These are phyloP conservation scores for Pimephales promelas DNA, from an alignment of 2,113 vertebrate species.

Conservation along the genomic window DNA sequence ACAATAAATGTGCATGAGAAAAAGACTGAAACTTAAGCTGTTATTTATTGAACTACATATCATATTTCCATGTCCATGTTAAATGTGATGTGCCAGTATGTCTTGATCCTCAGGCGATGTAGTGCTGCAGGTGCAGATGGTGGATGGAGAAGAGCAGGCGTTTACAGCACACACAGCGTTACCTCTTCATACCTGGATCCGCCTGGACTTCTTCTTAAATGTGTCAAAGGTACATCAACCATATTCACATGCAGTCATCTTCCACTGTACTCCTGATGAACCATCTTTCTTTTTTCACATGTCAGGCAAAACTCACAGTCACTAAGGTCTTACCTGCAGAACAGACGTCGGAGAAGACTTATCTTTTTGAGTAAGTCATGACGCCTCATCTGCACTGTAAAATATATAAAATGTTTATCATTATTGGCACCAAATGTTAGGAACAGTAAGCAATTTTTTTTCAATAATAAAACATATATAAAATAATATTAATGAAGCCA, in stretches of 20 bases:
- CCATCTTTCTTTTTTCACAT: constrained; percentile 18
- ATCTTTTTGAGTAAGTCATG: constrained; percentile 48
- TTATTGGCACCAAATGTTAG: no score
- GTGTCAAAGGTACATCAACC: constrained; percentile 76
- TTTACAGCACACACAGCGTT: constrained; percentile 75
- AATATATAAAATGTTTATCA: no score
- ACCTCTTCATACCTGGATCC: constrained; percentile 84
- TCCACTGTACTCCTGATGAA: neutral
- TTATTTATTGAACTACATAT: constrained; percentile 18
- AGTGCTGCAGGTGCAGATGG: constrained; percentile 84
- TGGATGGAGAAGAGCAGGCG: constrained; percentile 80
- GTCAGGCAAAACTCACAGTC: constrained; percentile 57
- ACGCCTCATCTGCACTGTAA: neutral
- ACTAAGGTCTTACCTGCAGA: neutral
- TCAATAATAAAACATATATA: neutral
- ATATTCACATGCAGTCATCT: neutral
- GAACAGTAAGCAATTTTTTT: no score
- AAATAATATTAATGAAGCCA: neutral
- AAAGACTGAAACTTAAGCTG: neutral
- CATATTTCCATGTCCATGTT: constrained; percentile 59
- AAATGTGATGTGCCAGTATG: neutral
- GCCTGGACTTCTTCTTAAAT: constrained; percentile 82
- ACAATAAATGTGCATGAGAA: no score
- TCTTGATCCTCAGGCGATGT: constrained; percentile 74
- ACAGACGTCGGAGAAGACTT: neutral